phyloP scores from a whole-genome alignment of 2,797 vertebrate genomes.

The Acestrorhynchus altus region DNA sequence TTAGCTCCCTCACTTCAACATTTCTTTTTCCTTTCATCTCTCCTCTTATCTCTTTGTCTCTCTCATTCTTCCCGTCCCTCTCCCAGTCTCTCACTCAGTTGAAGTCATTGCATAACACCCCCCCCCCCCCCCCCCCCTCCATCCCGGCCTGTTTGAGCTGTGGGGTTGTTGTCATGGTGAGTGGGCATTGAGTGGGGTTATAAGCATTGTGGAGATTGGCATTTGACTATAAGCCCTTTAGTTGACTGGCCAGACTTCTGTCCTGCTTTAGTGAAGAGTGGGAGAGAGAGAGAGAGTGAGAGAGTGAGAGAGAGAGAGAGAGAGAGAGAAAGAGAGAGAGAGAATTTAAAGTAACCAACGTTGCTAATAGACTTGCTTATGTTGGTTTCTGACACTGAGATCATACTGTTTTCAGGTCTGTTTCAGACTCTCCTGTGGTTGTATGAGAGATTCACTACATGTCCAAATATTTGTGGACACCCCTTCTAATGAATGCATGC shows the following conservation, averaged over 20 bases:
- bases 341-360: neutral
- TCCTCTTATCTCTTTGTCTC: constrained; percentile 23
- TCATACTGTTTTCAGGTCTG: too few species aligned
- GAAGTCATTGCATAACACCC: constrained; percentile 6
- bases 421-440: too few species aligned
- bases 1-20: neutral
- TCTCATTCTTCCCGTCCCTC: constrained; percentile 1
- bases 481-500: too few species aligned
- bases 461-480: too few species aligned
- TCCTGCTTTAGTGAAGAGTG: neutral
- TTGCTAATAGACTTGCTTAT: too few species aligned
- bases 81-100: neutral
- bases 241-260: constrained; percentile 8
- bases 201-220: constrained; percentile 66
- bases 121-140: constrained; percentile 5
- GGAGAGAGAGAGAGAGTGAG: neutral
- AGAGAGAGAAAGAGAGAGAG: constrained; percentile 15
- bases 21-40: neutral
- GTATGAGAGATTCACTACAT: too few species aligned
- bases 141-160: constrained; percentile 61
- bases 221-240: constrained; percentile 70
- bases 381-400: too few species aligned
- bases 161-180: constrained; percentile 75
- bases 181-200: constrained; percentile 29
- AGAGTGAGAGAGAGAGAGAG: constrained; percentile 19